phyloP scores from a whole-genome alignment of 2,797 vertebrate species.

The Leuciscus waleckii region DNA sequence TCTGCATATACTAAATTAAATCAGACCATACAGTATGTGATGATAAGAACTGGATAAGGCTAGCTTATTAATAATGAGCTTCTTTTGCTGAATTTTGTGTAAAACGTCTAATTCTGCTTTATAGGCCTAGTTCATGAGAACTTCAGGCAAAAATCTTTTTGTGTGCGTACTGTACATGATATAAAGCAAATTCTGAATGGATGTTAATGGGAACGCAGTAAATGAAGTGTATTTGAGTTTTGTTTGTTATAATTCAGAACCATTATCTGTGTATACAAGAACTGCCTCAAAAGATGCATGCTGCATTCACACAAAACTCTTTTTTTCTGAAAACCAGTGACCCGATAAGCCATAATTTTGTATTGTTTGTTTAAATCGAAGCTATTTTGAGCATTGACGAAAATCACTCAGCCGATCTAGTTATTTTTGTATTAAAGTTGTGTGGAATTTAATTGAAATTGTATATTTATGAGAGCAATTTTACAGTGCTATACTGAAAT shows the following conservation, averaged over 20 bases:
- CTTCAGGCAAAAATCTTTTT: not conserved
- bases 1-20: not conserved
- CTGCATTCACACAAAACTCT: slow-evolving; percentile 55
- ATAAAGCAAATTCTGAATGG: slow-evolving; percentile 22
- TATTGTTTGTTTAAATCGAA: slow-evolving; percentile 40
- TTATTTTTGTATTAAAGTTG: slow-evolving; percentile 38
- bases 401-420: slow-evolving; percentile 5
- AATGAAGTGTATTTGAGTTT: slow-evolving; percentile 23
- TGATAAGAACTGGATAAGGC: slow-evolving; percentile 3
- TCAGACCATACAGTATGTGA: not conserved
- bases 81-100: slow-evolving; percentile 21
- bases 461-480: slow-evolving; percentile 39
- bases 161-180: not conserved
- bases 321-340: slow-evolving; percentile 19
- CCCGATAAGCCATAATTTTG: slow-evolving; percentile 54
- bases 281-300: slow-evolving; percentile 55
- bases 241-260: slow-evolving; percentile 16
- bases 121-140: slow-evolving; percentile 20
- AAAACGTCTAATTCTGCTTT: slow-evolving; percentile 14
- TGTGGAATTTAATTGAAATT: slow-evolving; percentile 19
- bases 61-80: slow-evolving; percentile 18
- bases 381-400: slow-evolving; percentile 25
- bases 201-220: slow-evolving; percentile 5
- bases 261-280: slow-evolving; percentile 22
- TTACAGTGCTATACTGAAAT: slow-evolving; percentile 19